Evolutionary conservation across 2,888 invertebrate genomes (phyloP), one percentile per base, ranked within the genome.

Genomic region (Dolichomitus sp.): DNA sequence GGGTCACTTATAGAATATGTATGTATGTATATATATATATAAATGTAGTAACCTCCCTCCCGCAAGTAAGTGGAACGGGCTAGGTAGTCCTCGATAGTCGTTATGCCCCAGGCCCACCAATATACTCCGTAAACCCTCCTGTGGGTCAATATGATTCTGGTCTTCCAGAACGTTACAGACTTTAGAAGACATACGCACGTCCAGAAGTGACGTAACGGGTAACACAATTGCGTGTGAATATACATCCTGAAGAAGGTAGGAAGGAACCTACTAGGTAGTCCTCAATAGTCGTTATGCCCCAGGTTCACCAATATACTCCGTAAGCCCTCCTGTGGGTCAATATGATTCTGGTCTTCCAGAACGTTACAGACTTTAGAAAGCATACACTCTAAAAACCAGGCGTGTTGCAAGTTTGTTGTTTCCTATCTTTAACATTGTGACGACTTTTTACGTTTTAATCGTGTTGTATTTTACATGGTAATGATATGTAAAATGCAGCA

Each of bases 1-100:
- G 89, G 89, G 88, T 84, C 81, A 65, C 81, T 80, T 59, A 50
- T 79, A 54, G 61, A 77, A 83, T 74, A 77, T 68, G 9, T 61
- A 61, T 30, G 45, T 75, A 59, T 75, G 66, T 54, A 70, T 37
- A 50, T 66, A 48, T 65, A 45, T 42, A 33, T 59, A n/a, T n/a
- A n/a, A n/a, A n/a, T n/a, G n/a, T n/a, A n/a, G n/a, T n/a, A n/a
- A n/a, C n/a, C 57, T 30, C 52, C 9, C 69, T 27, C 57, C 40
- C 65, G 6, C 63, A 23, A 54, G 52, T 45, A 12, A n/a, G 37
- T 17, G 54, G 30, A 11, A 19, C 63, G 30, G 42, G 66, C n/a
- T n/a, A n/a, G n/a, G n/a, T n/a, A 69, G 50, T 37, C 23, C 52
- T 59, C 45, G 17, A 59, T 76, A 59, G 42, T 42, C 11, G 14